phyloP scores from a whole-genome alignment of 2,888 invertebrate genomes.

The Sialis lutaria region DNA sequence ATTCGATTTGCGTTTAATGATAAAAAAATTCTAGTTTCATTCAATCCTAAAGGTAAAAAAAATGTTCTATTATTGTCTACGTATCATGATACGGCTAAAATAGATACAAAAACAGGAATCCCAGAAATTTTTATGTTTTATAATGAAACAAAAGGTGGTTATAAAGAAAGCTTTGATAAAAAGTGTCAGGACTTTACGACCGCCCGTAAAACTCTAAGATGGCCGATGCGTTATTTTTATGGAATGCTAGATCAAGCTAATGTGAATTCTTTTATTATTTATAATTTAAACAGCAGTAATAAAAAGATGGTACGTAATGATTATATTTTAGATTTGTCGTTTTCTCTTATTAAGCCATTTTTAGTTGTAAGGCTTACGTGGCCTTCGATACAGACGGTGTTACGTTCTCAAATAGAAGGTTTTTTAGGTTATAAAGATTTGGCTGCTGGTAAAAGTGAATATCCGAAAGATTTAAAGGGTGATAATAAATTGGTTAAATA shows the following conservation, averaged over 20 bases:
- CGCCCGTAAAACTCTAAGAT: neutral
- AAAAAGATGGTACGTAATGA: neutral
- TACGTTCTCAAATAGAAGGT: too few species aligned
- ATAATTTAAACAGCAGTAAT: neutral
- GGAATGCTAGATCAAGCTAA: neutral
- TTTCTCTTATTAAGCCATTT: neutral
- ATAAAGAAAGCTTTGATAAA: neutral
- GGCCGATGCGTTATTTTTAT: neutral
- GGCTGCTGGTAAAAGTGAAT: too few species aligned
- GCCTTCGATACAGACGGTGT: too few species aligned
- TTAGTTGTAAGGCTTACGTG: too few species aligned
- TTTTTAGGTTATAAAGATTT: too few species aligned
- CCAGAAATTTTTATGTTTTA: neutral
- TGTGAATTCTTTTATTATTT: neutral
- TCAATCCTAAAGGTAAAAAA: too few species aligned
- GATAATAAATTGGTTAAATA: too few species aligned
- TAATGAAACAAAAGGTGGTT: neutral
- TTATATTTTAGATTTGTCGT: neutral
- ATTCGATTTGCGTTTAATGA: too few species aligned
- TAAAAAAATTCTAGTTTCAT: too few species aligned
- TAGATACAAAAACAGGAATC: neutral
- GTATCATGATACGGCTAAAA: constrained; percentile 5
- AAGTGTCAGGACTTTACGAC: too few species aligned
- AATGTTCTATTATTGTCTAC: too few species aligned
- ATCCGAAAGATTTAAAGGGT: too few species aligned